Percentiles rank a stretch among this genome's conserved stretches.
phyloP scores from a whole-genome alignment of 1,140 invertebrate species.

The Cherax quadricarinatus region DNA sequence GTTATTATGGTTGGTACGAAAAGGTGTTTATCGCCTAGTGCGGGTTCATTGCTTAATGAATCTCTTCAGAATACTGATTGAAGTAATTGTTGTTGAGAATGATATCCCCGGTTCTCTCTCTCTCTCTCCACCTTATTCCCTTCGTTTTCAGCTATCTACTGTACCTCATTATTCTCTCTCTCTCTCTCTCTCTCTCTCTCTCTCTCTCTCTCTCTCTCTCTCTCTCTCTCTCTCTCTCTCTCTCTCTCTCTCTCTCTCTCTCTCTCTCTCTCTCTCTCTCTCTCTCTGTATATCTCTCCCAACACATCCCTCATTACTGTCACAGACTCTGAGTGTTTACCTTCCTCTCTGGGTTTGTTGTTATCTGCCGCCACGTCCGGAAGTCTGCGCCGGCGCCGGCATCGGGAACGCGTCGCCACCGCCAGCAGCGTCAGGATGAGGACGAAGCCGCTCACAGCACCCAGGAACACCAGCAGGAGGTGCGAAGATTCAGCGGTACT shows the following conservation, averaged over 20 bases:
- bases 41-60: too few species aligned
- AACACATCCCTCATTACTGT: not conserved
- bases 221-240: not conserved
- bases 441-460: conserved; percentile 33
- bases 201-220: not conserved
- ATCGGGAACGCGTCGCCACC: conserved; percentile 23
- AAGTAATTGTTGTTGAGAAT: too few species aligned
- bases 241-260: conserved; percentile 29
- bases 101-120: not conserved
- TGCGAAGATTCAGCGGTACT: conserved; percentile 12
- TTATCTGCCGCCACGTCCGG: not conserved
- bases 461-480: conserved; percentile 34
- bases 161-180: not conserved
- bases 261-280: conserved; percentile 26
- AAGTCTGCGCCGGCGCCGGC: conserved; percentile 8
- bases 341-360: conserved; percentile 32
- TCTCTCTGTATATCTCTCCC: conserved; percentile 4
- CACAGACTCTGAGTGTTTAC: conserved; percentile 3
- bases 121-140: not conserved
- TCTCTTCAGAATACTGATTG: too few species aligned
- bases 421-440: conserved; percentile 40
- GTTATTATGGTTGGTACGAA: too few species aligned
- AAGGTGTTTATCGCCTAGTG: too few species aligned
- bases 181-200: not conserved
- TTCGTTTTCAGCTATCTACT: too few species aligned